Base-by-base conservation (phyloP, 2,797 vertebrate species). In the Myripristis murdjan region DNA sequence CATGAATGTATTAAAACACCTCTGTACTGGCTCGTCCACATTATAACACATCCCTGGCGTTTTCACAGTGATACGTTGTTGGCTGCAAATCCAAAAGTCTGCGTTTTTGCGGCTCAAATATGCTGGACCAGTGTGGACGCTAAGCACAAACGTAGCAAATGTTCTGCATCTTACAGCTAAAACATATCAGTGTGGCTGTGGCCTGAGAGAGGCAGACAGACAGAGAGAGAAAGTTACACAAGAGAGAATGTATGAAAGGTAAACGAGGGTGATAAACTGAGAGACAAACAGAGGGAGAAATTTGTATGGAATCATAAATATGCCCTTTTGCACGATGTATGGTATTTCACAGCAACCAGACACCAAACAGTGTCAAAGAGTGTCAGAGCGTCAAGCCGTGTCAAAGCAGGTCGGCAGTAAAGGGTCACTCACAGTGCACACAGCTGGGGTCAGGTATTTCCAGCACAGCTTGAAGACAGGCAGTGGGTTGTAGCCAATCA, bases 401-500 rank as follows among this genome's bases (percentile, higher is more conserved):
- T 70, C 65, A 75, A 51, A 65, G 57, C 70, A 31, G 52, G 64
- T 57, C 70, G 51, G 58, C 14, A 0, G 54, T 49, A 49, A 6
- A 35, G 18, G 65, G 74, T 83, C 68, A 89, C 94, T 91, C 86
- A 95, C 93, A 0, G 88, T 89, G 87, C 94, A 94, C 67, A 93
- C 84, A 1, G 75, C 68, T 0, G 94, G 94, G 49, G 93, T 94
- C 75, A 94, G 63, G 80, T 90, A 94, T 46, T 88, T 92, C 94
- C 93, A 95, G 89, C 94, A 95, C 71, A 94, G 79, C 51, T 79
- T 87, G 89, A 94, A 94, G 76, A 81, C 15, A 9, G 68, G 41
- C 66, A 85, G 62, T 0, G 93, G 92, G 16, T 8, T 77, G 87
- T 91, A 80, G 68, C 93, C 92, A 0, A 87, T 93, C 94, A 95